Evolutionary conservation across 1,140 invertebrate species (phyloP), one percentile per base, ranked within the genome.

Genomic region (Drosophila santomea): DNA sequence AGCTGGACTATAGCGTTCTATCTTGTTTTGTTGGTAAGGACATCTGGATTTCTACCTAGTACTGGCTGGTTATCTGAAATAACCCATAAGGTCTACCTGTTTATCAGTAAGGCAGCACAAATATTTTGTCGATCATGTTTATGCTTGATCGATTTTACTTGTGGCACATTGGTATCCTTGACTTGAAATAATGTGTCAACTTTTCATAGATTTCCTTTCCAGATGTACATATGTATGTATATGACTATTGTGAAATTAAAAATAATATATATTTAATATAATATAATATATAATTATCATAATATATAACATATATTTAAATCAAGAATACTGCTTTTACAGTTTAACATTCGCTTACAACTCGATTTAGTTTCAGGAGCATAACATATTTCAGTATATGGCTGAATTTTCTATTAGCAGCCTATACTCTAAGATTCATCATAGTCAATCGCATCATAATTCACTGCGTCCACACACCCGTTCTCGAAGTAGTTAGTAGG

Each of bases 91-190:
- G 8, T 5, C 11, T 51, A 52, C 50, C 32, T 52, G 25, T 23
- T 58, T 58, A 59, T 59, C 60, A 58, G 36, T 35, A 12, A 15
- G 10, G 43, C 11, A 43, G 60, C 38, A 59, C 6, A 41, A 20
- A 23, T 35, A 15, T 10, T 23, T 43, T 39, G 32, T n/a, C 8
- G 11, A 2, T 41, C 59, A 55, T 41, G 50, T 61, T 55, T 14
- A 39, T 39, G 14, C 35, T 20, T 61, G 12, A 14, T 8, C 12
- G 12, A 8, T 32, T 17, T 14, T 12, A 10, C 11, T 17, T 7
- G 12, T 4, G 0, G 23, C 6, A 17, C 7, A 20, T 2, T 11
- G 50, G 35, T 54, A 38, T 7, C 4, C 11, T 17, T 2, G 5
- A 20, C 15, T 17, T 32, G 0, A 3, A 32, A 10, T 3, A 32